Evolutionary conservation across 2,797 vertebrate genomes (phyloP), one percentile per base, ranked within the genome.

Genomic region (Limnodromus scolopaceus): DNA sequence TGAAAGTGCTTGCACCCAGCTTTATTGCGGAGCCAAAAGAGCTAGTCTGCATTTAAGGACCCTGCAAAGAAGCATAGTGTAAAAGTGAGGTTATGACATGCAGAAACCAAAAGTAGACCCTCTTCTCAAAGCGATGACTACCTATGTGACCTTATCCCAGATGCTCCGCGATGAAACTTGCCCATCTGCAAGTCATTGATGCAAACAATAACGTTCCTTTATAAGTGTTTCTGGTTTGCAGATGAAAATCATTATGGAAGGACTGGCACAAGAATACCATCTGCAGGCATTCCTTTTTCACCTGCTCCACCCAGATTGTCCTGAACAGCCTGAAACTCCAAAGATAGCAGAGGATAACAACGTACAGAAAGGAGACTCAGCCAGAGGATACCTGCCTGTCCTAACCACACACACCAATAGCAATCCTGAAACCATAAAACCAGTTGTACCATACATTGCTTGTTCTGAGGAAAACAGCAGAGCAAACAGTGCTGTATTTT

Each of bases 1-100:
- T 55, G 9, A 82, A 45, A 0, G 0, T 17, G 19, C 17, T 34
- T 58, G 71, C 34, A 46, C 3, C 13, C 13, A 53, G 41, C 32
- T 88, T 89, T 55, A 46, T 13, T 0, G 0, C 3, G 6, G 41
- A 89, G 28, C 28, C 25, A 63, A 76, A 60, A 53, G 23, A 84
- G 27, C 11, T n/a, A 53, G 16, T 16, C 45, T 54, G 66, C 28
- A 43, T 57, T 63, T 49, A 78, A 64, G 41, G 30, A 39, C 28
- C 16, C 20, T 75, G 17, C 10, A 63, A 72, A 71, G 24, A 9
- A 32, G 32, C 7, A 1, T 13, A 85, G 64, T 3, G 9, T 17
- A 34, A 43, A n/a, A 51, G 16, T 16, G 30, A 88, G 16, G 32
- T 34, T 81, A n/a, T 4, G 13, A 49, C 39, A 72, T 5, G 14